Conservation (phyloP, 1,140 invertebrate genomes). For the Sminthurinus signatus region DNA sequence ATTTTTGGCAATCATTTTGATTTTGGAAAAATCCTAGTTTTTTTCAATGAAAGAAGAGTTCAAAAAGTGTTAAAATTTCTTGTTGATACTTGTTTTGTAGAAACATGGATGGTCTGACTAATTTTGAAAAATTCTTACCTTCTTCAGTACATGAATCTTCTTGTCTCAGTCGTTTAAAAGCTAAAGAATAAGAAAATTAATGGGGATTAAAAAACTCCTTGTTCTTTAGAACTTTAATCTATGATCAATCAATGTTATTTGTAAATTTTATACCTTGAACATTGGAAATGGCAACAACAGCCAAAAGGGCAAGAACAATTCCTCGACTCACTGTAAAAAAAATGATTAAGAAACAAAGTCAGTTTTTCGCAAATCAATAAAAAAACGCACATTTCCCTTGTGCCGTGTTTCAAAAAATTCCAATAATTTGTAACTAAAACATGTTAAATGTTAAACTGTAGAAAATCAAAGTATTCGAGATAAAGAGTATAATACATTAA, state of each 20-base stretch:
- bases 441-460: background rate
- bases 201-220: background rate
- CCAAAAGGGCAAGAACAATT: background rate
- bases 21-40: conserved; percentile 23
- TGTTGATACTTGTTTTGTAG: no score
- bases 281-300: background rate
- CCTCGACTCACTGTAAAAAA: background rate
- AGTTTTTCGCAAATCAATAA: no score
- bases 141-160: conserved; percentile 7
- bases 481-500: no score
- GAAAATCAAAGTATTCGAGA: no score
- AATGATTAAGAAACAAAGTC: no score
- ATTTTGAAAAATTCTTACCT: no score
- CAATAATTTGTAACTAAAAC: no score
- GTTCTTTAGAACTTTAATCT: background rate
- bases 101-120: no score
- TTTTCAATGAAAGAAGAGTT: no score
- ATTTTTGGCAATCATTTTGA: conserved; percentile 18
- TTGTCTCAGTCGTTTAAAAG: background rate
- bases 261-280: background rate
- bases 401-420: no score
- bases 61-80: no score
- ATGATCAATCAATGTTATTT: background rate
- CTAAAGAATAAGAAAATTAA: background rate
- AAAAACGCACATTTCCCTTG: no score